phyloP scores from a whole-genome alignment of 2,888 invertebrate species.

The Acleris laterana region DNA sequence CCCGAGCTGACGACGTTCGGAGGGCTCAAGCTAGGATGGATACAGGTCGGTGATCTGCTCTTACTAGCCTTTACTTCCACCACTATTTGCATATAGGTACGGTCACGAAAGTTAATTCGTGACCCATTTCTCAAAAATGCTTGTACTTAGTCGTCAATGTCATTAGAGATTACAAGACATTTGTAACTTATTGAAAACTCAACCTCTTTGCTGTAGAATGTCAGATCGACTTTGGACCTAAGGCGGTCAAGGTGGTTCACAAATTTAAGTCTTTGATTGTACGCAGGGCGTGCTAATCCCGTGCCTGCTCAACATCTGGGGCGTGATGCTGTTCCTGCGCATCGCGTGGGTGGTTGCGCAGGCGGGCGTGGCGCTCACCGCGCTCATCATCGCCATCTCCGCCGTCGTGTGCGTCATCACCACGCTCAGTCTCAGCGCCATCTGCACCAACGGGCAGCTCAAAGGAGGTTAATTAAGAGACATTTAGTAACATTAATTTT shows the following conservation, averaged over 20 bases:
- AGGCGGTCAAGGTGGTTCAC: no score
- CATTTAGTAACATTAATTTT: no score
- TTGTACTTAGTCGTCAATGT: no score
- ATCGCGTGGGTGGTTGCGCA: constrained; percentile 97
- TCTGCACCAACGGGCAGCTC: constrained; percentile 96
- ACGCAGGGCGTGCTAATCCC: constrained; percentile 89
- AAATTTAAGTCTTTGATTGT: no score
- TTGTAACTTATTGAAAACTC: no score
- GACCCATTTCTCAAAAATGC: no score
- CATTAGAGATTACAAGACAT: no score
- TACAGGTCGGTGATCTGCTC: constrained; percentile 61
- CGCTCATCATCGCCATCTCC: constrained; percentile 89
- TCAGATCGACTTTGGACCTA: no score
- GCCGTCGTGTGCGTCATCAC: constrained; percentile 90
- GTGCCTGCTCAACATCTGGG: constrained; percentile 97
- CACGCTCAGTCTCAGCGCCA: constrained; percentile 90
- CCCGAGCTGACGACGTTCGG: constrained; percentile 42
- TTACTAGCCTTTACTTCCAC: neutral
- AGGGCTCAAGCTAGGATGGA: constrained; percentile 91
- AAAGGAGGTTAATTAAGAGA: no score
- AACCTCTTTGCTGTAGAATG: no score
- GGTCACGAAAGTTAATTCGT: no score
- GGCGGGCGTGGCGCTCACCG: constrained; percentile 88
- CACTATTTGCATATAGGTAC: no score
- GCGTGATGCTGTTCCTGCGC: constrained; percentile 97